These are phyloP conservation scores for Cavia aperea DNA, from an alignment of 2,113 vertebrate species.

Conservation along the genomic window DNA sequence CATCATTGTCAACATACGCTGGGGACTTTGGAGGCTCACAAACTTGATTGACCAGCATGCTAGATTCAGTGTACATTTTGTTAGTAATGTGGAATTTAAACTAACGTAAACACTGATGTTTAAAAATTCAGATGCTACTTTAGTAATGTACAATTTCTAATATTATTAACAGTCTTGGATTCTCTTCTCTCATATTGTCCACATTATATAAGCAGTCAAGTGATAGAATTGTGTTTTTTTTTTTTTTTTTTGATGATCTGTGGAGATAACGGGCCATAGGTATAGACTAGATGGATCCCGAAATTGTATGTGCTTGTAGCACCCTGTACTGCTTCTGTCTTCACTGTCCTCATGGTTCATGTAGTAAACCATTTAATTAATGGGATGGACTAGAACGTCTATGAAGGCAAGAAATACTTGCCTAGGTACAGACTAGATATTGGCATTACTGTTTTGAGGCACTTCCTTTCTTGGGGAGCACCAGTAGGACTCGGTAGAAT, in stretches of 20 bases:
- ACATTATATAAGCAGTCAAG: neutral
- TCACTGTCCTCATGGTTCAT: neutral
- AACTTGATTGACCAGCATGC: neutral
- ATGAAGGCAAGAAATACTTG: neutral
- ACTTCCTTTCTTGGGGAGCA: neutral
- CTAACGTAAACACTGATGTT: neutral
- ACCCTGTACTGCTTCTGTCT: neutral
- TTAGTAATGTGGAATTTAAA: neutral
- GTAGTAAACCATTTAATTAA: neutral
- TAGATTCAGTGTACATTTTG: neutral
- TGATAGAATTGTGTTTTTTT: neutral
- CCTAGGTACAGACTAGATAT: neutral
- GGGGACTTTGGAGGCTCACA: neutral
- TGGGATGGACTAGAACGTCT: neutral
- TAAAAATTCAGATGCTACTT: conserved; percentile 4
- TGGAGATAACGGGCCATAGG: neutral
- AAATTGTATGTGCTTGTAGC: neutral
- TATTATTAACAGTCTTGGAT: neutral
- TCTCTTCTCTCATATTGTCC: neutral
- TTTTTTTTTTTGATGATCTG: neutral
- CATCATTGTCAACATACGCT: neutral
- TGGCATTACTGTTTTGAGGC: neutral
- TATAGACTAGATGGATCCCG: neutral
- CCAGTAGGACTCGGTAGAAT: neutral
- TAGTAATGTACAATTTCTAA: neutral